These are phyloP conservation scores for Eilema caniola DNA, from an alignment of 2,888 invertebrate genomes.

Conservation along the genomic window DNA sequence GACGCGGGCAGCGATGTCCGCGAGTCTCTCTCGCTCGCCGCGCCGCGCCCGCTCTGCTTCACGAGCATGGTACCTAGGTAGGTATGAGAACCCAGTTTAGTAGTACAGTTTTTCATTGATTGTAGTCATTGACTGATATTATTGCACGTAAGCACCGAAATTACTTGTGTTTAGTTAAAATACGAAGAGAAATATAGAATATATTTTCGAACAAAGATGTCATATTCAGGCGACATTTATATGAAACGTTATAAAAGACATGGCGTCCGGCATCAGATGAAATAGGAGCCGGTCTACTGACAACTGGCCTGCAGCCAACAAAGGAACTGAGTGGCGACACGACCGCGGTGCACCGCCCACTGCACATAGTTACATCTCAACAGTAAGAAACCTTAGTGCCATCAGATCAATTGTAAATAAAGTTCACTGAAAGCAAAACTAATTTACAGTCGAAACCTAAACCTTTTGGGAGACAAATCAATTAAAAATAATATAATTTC, in stretches of 20 bases:
- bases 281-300: conserved; percentile 55
- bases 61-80: too few relatives aligned
- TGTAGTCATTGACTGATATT: neutral
- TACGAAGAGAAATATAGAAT: neutral
- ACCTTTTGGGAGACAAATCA: too few relatives aligned
- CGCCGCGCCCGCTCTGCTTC: too few relatives aligned
- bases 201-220: conserved; percentile 15
- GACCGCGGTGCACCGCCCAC: conserved; percentile 27
- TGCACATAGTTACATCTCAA: conserved; percentile 35
- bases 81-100: too few relatives aligned
- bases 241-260: conserved; percentile 52
- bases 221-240: conserved; percentile 48
- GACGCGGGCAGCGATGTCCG: too few relatives aligned
- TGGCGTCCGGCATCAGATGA: conserved; percentile 42
- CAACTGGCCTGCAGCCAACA: conserved; percentile 63
- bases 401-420: too few relatives aligned
- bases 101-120: too few relatives aligned
- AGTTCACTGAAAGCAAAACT: too few relatives aligned
- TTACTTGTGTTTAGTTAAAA: neutral
- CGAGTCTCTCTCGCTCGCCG: too few relatives aligned
- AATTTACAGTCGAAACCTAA: too few relatives aligned
- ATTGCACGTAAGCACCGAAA: too few relatives aligned
- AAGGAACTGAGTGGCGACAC: conserved; percentile 45
- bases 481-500: too few relatives aligned
- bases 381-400: conserved; percentile 14